Evolutionary conservation across 1,140 invertebrate species (phyloP).

Genomic region (Cherax quadricarinatus): DNA sequence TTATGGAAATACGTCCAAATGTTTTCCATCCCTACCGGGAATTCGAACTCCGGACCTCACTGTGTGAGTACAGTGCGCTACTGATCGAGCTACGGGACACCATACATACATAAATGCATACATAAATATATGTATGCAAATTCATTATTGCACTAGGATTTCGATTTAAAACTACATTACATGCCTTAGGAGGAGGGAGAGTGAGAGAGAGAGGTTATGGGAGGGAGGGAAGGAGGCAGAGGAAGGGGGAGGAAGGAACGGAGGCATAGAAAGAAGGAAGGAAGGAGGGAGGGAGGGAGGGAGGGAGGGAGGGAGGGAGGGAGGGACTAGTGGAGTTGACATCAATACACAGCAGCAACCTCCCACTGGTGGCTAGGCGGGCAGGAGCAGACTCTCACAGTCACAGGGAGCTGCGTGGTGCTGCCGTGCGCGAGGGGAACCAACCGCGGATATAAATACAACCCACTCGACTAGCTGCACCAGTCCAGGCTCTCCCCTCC

Average conservation of each 20-base stretch:
- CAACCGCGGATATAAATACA: conserved; percentile 37
- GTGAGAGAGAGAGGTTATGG: background rate
- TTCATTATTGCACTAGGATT: too few species aligned
- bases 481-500: conserved; percentile 22
- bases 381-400: background rate
- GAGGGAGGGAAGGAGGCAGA: background rate
- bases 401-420: conserved; percentile 12
- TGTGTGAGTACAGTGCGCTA: too few species aligned
- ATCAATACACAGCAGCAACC: conserved; percentile 34
- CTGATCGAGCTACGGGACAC: too few species aligned
- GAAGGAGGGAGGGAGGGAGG: background rate
- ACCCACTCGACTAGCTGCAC: background rate
- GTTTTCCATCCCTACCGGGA: too few species aligned
- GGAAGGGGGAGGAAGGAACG: background rate
- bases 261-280: background rate
- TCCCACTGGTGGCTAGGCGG: background rate
- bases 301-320: background rate
- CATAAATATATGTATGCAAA: too few species aligned
- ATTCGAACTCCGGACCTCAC: too few species aligned
- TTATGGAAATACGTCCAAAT: too few species aligned
- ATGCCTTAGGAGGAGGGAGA: background rate
- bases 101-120: too few species aligned
- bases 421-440: background rate
- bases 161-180: too few species aligned
- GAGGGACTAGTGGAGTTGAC: background rate